These are phyloP conservation scores for Timandra comae DNA, from an alignment of 2,888 invertebrate species.

Conservation along the genomic window DNA sequence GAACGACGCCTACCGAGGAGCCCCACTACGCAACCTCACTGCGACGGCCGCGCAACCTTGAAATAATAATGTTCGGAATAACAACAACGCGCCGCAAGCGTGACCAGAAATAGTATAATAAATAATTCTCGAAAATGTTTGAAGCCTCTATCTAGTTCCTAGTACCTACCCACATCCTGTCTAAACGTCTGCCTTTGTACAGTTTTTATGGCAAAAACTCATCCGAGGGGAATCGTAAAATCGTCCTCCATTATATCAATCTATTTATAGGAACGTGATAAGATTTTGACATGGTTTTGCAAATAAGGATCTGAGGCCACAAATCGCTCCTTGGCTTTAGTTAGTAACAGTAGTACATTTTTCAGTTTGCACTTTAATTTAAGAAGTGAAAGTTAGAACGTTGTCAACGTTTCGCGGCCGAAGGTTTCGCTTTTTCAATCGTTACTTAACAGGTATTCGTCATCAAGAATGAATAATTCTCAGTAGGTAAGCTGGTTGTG, in stretches of 20 bases:
- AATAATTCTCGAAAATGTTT: slow-evolving; percentile 62
- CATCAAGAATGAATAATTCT: slow-evolving; percentile 36
- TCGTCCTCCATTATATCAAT: too few species aligned
- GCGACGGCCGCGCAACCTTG: slow-evolving; percentile 76
- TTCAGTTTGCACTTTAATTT: slow-evolving; percentile 42
- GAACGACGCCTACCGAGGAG: slow-evolving; percentile 73
- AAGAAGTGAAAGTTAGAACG: slow-evolving; percentile 65
- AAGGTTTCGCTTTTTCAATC: slow-evolving; percentile 71
- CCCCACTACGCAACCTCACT: slow-evolving; percentile 75
- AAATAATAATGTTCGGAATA: slow-evolving; percentile 77
- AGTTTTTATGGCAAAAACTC: slow-evolving; percentile 14
- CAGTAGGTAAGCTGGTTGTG: background rate
- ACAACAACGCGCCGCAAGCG: slow-evolving; percentile 74
- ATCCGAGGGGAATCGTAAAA: background rate
- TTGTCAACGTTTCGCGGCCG: slow-evolving; percentile 55
- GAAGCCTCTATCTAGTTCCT: slow-evolving; percentile 48
- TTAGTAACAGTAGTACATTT: slow-evolving; percentile 13
- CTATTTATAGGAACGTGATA: background rate
- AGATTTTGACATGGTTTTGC: slow-evolving; percentile 3
- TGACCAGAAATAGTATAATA: slow-evolving; percentile 73
- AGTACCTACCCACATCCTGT: slow-evolving; percentile 45
- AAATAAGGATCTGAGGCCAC: slow-evolving; percentile 6
- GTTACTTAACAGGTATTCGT: slow-evolving; percentile 69
- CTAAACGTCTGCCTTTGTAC: slow-evolving; percentile 22
- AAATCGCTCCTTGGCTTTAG: too few species aligned